Evolutionary conservation across 1,140 invertebrate genomes (phyloP).

Genomic region (Bathynomus jamesi): DNA sequence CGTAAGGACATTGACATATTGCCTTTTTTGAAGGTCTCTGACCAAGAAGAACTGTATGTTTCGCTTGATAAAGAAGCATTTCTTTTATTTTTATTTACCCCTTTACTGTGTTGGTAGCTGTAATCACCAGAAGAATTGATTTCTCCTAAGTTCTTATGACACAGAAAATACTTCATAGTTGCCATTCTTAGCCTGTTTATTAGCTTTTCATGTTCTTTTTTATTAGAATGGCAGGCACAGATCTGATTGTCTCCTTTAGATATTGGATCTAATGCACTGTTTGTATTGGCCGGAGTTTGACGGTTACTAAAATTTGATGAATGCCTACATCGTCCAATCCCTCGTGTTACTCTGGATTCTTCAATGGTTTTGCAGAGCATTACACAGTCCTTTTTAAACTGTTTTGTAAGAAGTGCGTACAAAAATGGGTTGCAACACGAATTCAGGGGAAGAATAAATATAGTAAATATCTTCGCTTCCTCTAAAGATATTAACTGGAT

Average conservation of each 20-base stretch:
- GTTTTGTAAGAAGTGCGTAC: conserved; percentile 93
- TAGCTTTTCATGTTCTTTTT: conserved; percentile 7
- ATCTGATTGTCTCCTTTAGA: conserved; percentile 53
- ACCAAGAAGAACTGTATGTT: conserved; percentile 15
- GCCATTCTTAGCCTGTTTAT: conserved; percentile 10
- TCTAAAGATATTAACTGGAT: conserved; percentile 80
- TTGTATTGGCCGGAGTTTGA: conserved; percentile 78
- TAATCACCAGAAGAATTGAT: conserved; percentile 8
- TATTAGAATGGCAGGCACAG: conserved; percentile 8
- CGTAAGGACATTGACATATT: conserved; percentile 8
- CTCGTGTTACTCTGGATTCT: conserved; percentile 77
- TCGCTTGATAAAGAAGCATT: conserved; percentile 16
- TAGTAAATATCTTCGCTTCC: conserved; percentile 93
- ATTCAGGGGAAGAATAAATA: conserved; percentile 88
- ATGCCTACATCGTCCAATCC: conserved; percentile 73
- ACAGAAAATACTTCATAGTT: conserved; percentile 13
- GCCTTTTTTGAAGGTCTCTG: conserved; percentile 38
- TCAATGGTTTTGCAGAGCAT: conserved; percentile 79
- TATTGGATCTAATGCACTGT: conserved; percentile 68
- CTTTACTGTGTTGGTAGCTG: conserved; percentile 10
- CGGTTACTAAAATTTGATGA: conserved; percentile 82
- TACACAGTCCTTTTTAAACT: conserved; percentile 96
- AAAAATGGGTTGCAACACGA: conserved; percentile 95
- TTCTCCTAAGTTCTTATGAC: conserved; percentile 3
- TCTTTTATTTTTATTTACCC: conserved; percentile 6